These are phyloP conservation scores for Brachionus rotundiformis DNA, from an alignment of 1,140 invertebrate genomes.

Conservation along the genomic window DNA sequence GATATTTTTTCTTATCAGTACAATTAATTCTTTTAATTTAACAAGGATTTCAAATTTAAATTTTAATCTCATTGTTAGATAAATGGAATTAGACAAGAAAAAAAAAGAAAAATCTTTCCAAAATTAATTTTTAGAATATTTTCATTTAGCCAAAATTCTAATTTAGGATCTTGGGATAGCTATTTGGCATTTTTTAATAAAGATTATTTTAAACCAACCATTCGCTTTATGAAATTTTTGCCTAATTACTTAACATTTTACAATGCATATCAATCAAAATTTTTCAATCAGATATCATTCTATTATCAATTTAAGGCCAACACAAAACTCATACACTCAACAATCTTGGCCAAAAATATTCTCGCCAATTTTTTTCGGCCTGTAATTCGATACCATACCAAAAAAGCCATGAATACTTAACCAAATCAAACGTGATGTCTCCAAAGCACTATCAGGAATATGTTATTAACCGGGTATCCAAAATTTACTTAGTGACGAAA, in stretches of 20 bases:
- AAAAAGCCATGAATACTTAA: no score
- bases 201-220: background rate
- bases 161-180: background rate
- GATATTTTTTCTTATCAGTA: no score
- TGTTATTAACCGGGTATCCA: no score
- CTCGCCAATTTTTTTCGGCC: no score
- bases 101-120: background rate
- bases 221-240: background rate
- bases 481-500: background rate
- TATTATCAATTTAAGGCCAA: background rate
- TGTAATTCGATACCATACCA: no score
- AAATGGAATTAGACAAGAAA: no score
- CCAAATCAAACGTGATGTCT: no score
- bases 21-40: no score
- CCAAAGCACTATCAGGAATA: no score
- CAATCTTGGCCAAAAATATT: no score
- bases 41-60: background rate
- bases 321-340: no score
- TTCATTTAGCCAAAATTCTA: background rate
- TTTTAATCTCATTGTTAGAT: no score
- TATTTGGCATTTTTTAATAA: background rate
- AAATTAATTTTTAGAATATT: slow-evolving; percentile 15
- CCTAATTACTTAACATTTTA: background rate
- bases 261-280: slow-evolving; percentile 8
- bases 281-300: background rate